Evolutionary conservation across 2,888 invertebrate genomes (phyloP).

Genomic region (Sarcophaga carnaria): DNA sequence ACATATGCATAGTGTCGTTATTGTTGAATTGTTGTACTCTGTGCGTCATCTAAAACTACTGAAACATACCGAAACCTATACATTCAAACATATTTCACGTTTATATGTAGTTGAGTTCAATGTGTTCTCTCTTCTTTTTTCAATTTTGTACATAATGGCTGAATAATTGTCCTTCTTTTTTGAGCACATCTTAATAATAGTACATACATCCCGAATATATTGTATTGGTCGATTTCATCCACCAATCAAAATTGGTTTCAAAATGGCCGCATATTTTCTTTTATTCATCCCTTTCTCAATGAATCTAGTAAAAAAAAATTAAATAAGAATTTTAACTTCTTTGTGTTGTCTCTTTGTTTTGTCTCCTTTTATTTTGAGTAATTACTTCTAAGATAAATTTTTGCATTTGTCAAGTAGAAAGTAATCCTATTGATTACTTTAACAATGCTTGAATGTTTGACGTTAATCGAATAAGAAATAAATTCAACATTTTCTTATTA

Average conservation of each 20-base stretch:
- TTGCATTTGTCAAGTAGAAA: too few species aligned
- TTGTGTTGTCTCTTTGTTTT: slow-evolving; percentile 26
- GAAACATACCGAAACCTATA: slow-evolving; percentile 21
- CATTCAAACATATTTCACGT: slow-evolving; percentile 42
- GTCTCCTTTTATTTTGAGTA: slow-evolving; percentile 58
- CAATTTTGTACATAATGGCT: slow-evolving; percentile 79
- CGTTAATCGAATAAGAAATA: too few species aligned
- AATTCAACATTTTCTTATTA: too few species aligned
- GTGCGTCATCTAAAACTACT: slow-evolving; percentile 60
- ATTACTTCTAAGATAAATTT: slow-evolving; percentile 46
- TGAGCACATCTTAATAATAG: slow-evolving; percentile 37
- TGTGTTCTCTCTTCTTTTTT: slow-evolving; percentile 72
- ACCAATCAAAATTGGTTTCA: slow-evolving; percentile 82
- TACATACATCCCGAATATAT: slow-evolving; percentile 76
- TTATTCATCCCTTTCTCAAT: slow-evolving; percentile 71
- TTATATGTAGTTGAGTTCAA: slow-evolving; percentile 68
- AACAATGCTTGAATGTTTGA: too few species aligned
- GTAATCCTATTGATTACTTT: too few species aligned
- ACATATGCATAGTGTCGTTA: slow-evolving; percentile 11
- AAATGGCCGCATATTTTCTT: slow-evolving; percentile 79
- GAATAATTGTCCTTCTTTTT: slow-evolving; percentile 78
- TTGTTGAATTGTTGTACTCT: slow-evolving; percentile 51
- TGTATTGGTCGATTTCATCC: slow-evolving; percentile 82
- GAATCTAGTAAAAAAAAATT: slow-evolving; percentile 26
- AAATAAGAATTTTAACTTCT: slow-evolving; percentile 26